Base-by-base conservation (phyloP, 2,113 vertebrate species). In the Mus pahari region DNA sequence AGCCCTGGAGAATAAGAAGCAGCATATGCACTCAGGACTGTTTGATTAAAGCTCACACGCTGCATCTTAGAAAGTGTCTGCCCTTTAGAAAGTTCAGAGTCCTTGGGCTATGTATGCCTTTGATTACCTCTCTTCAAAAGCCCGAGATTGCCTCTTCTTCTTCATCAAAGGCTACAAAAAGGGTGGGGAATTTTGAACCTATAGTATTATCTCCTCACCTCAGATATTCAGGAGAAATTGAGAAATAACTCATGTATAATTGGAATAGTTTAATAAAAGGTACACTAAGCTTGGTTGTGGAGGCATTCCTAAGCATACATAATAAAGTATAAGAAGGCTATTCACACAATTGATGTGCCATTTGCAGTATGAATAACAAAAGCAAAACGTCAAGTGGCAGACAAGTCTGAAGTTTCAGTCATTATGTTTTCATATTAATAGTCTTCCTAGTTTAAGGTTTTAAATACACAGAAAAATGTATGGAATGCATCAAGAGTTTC, bases 1-100 rank as follows among this genome's bases (percentile, higher is more conserved):
- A 48, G 84, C 97, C 86, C 93, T 64, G 20, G 95, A 97, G 97
- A 97, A 95, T 95, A 97, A 93, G 87, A 96, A 96, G 94, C 66
- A 94, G 78, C 84, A 75, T 89, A 93, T 60, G 70, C 64, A 78
- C 58, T 94, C 9, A 20, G 12, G 55, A 48, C 90, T 97, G 78
- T 96, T 91, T 97, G 94, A 97, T 97, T 94, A 96, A 96, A 97
- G 90, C 74, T 94, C 87, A 93, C 94, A 31, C 68, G 28, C 83
- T 91, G 83, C 78, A 89, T 96, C 87, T 93, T 64, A 87, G 82
- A 94, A 96, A 94, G 83, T n/a, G 68, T 86, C 70, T 96, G 91
- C 94, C 86, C 95, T 96, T 95, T 95, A 93, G 55, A 96, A 97
- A 97, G 90, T 90, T 93, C 58, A 39, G 86, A 90, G 92, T 84